Percentiles rank a stretch among this genome's conserved stretches.
phyloP scores from a whole-genome alignment of 1,140 invertebrate genomes.

The Chionoecetes opilio region DNA sequence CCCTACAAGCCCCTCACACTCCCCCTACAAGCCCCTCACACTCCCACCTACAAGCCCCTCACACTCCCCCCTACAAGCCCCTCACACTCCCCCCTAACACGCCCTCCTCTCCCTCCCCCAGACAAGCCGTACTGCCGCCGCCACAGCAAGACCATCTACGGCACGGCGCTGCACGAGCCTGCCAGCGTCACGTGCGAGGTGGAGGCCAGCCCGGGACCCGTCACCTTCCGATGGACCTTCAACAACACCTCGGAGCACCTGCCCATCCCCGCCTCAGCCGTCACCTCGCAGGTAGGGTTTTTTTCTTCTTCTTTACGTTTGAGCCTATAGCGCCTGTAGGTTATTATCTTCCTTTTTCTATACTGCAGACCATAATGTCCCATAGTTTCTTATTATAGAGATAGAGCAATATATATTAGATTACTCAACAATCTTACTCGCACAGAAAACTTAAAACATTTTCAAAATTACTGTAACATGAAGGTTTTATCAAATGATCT shows the following conservation, averaged over 20 bases:
- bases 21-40: slow-evolving; percentile 20
- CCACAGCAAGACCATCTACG: slow-evolving; percentile 84
- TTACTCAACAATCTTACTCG: no score
- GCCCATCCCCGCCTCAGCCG: slow-evolving; percentile 80
- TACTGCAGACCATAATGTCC: no score
- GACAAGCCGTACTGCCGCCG: slow-evolving; percentile 81
- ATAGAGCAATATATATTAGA: no score
- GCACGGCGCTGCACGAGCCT: slow-evolving; percentile 91
- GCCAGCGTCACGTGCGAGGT: slow-evolving; percentile 91
- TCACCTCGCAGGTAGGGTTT: slow-evolving; percentile 76
- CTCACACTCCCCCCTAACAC: not conserved
- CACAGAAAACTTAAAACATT: no score
- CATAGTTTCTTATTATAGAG: no score
- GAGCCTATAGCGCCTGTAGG: no score
- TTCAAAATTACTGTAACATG: no score
- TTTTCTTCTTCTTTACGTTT: no score
- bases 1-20: not conserved
- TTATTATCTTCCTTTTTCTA: no score
- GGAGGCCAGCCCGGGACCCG: slow-evolving; percentile 90
- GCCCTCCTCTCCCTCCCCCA: not conserved
- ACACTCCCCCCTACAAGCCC: slow-evolving; percentile 39
- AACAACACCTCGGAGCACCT: slow-evolving; percentile 87
- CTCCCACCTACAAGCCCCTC: not conserved
- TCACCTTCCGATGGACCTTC: slow-evolving; percentile 90
- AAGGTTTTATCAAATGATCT: no score